Evolutionary conservation across 2,888 invertebrate species (phyloP), one percentile per base, ranked within the genome.

Genomic region (Clunio marinus): DNA sequence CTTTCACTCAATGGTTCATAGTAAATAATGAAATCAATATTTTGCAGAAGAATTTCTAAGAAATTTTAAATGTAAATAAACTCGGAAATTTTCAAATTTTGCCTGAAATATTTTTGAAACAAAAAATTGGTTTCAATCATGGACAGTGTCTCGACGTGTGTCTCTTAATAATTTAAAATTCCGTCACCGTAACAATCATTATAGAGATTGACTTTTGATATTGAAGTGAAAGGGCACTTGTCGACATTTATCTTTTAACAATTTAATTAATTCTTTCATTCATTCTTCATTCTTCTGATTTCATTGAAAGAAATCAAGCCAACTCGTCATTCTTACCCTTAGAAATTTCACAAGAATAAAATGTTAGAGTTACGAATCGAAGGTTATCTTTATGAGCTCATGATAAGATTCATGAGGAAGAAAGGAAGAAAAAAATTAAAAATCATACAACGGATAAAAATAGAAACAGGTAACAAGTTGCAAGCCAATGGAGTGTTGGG

Each of bases 191-290:
- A 22, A 5, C 41, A 17, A 3, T 62, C 22, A 25, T 24, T 8
- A 24, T n/a, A 41, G 24, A 62, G n/a, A 24, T 46, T n/a, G 13
- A 32, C 10, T 32, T 7, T 32, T 10, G 10, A 32, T 22, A n/a
- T 28, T 66, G 20, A 55, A 66, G 55, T 66, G 66, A 32, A 66
- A 66, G 55, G 55, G 51, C 66, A 55, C 55, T 68, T 45, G 58
- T n/a, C n/a, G n/a, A 58, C 10, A 37, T 66, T 63, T 66, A 66
- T 66, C 66, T 15, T 55, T 66, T 58, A 37, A 68, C 68, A 68
- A 68, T 45, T 57, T 68, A 41, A 68, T 58, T 68, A 41, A 4
- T 25, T 5, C n/a, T 15, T n/a, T n/a, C n/a, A n/a, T n/a, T n/a
- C n/a, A n/a, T n/a, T n/a, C n/a, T n/a, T n/a, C n/a, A n/a, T n/a